These are phyloP conservation scores for Caenorhabditis latens DNA, from an alignment of 1,140 invertebrate genomes.

Conservation along the genomic window DNA sequence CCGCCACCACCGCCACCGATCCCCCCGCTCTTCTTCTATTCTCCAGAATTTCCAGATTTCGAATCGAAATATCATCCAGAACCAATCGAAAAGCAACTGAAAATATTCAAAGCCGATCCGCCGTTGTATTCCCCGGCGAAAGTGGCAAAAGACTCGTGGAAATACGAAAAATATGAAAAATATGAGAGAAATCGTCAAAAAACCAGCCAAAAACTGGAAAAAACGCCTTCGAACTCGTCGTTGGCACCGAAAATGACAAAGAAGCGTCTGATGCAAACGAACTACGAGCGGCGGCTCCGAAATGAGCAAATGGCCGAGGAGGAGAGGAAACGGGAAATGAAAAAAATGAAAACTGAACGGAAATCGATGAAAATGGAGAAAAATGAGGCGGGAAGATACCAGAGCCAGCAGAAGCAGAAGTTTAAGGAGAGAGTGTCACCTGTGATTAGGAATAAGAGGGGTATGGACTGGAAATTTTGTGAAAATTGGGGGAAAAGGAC, in stretches of 20 bases:
- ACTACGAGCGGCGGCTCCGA: slow-evolving; percentile 1
- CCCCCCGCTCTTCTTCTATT: neutral
- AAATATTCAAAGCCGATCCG: neutral
- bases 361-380: neutral
- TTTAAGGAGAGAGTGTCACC: neutral
- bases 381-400: neutral
- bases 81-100: neutral
- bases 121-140: neutral
- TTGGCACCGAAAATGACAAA: slow-evolving; percentile 1
- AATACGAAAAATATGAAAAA: neutral
- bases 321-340: neutral
- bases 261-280: slow-evolving; percentile 17
- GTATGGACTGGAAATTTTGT: neutral
- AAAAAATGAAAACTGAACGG: neutral
- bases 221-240: neutral
- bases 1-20: neutral
- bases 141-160: too few relatives aligned
- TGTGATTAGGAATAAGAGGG: neutral
- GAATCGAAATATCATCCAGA: neutral
- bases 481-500: neutral
- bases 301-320: neutral
- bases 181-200: neutral
- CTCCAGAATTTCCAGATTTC: neutral
- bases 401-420: neutral
- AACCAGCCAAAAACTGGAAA: neutral